Conservation (phyloP, 2,888 invertebrate species). For the Hydriomena furcata region DNA sequence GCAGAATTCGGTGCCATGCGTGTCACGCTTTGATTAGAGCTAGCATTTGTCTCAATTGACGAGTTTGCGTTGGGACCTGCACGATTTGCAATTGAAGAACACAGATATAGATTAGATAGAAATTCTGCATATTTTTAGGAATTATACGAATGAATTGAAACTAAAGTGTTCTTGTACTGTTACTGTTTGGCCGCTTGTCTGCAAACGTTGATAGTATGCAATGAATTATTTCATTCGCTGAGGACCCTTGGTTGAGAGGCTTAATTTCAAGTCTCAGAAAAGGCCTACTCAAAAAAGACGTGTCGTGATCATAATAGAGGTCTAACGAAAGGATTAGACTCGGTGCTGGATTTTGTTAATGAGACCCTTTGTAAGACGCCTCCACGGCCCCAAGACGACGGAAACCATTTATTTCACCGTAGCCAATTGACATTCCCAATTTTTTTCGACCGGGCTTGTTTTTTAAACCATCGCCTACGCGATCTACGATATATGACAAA, state of each 20-base stretch:
- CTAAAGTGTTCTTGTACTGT: no score
- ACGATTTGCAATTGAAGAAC: constrained; percentile 21
- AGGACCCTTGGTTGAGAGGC: background rate
- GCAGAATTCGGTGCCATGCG: constrained; percentile 51
- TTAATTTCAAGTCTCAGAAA: background rate
- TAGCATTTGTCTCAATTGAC: constrained; percentile 57
- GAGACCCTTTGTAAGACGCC: constrained; percentile 68
- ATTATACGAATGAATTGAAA: background rate
- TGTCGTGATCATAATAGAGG: constrained; percentile 62
- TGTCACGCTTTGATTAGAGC: constrained; percentile 60
- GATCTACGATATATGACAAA: constrained; percentile 13
- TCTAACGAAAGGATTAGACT: constrained; percentile 80
- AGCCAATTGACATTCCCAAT: constrained; percentile 66
- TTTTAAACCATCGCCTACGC: constrained; percentile 55
- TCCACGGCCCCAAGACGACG: constrained; percentile 53
- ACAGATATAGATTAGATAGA: background rate
- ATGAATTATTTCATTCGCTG: no score
- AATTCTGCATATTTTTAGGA: background rate
- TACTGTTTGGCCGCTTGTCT: no score
- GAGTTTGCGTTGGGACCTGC: constrained; percentile 38
- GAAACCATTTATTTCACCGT: constrained; percentile 74
- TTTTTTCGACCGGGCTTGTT: constrained; percentile 55
- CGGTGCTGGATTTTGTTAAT: constrained; percentile 74
- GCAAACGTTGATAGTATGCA: no score
- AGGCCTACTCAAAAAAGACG: constrained; percentile 22